Evolutionary conservation across 64 coral and sea anemone species (phyloP), one percentile per base, ranked within the genome.

Genomic region (Trachythela sp.): DNA sequence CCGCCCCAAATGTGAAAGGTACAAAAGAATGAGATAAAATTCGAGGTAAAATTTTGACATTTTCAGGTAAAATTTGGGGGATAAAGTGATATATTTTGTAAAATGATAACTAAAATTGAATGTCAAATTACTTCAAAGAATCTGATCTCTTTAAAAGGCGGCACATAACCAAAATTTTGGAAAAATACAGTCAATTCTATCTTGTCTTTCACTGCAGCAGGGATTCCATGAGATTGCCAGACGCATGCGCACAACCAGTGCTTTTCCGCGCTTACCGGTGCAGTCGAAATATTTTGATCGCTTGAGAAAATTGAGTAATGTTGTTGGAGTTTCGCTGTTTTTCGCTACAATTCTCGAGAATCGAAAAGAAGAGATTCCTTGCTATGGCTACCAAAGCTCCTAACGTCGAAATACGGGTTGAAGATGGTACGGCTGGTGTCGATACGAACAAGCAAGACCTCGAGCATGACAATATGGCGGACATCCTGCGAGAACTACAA

Each of bases 141-240:
- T n/a, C n/a, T n/a, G n/a, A n/a, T n/a, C n/a, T n/a, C n/a, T n/a
- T n/a, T n/a, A n/a, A n/a, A n/a, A n/a, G n/a, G n/a, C n/a, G n/a
- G n/a, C n/a, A n/a, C n/a, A n/a, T n/a, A n/a, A n/a, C n/a, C n/a
- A n/a, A n/a, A n/a, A n/a, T n/a, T n/a, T n/a, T n/a, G n/a, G n/a
- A n/a, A n/a, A n/a, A n/a, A n/a, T n/a, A n/a, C n/a, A n/a, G n/a
- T n/a, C n/a, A n/a, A n/a, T n/a, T n/a, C n/a, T n/a, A n/a, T n/a
- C n/a, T n/a, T n/a, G n/a, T n/a, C n/a, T n/a, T n/a, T n/a, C n/a
- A n/a, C n/a, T n/a, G 87, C 87, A 68, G 40, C 87, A 89, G 68
- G 40, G 87, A 89, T 88, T 38, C 87, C 87, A 88, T 88, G 87
- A 71, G 87, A 72, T 88, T 88, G 39, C 87, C 64, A 41, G 48